These are phyloP conservation scores for Carassius gibelio DNA, from an alignment of 2,113 vertebrate genomes.

Conservation along the genomic window DNA sequence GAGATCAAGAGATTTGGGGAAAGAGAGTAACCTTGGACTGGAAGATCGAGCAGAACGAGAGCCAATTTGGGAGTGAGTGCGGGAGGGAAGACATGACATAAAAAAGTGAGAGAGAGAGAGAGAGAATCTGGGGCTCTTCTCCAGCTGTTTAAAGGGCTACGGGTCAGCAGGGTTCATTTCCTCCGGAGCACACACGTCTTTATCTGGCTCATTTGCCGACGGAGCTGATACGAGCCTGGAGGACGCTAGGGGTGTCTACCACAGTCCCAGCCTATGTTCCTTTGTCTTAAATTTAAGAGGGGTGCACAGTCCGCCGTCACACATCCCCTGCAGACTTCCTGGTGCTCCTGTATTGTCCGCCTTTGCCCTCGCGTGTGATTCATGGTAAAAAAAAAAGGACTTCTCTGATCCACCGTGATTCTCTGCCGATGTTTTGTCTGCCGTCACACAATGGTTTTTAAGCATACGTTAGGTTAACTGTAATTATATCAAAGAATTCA, in stretches of 20 bases:
- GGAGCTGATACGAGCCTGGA: constrained; percentile 41
- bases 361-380: constrained; percentile 50
- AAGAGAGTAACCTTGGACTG: constrained; percentile 11
- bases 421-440: constrained; percentile 44
- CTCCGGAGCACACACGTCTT: constrained; percentile 47
- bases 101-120: background rate
- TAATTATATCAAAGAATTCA: constrained; percentile 28
- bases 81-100: background rate
- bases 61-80: background rate
- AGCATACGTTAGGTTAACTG: background rate
- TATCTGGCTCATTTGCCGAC: constrained; percentile 37
- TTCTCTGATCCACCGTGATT: constrained; percentile 12
- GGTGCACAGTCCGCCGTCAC: constrained; percentile 16
- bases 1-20: background rate
- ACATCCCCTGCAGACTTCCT: constrained; percentile 47
- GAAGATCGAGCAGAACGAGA: background rate
- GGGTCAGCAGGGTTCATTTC: constrained; percentile 44
- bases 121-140: constrained; percentile 36
- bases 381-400: background rate
- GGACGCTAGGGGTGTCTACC: constrained; percentile 34
- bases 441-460: constrained; percentile 25
- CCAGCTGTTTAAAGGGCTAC: constrained; percentile 44
- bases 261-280: background rate
- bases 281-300: constrained; percentile 35
- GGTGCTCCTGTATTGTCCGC: constrained; percentile 51